Evolutionary conservation across 2,888 invertebrate genomes (phyloP).

Genomic region (Malacosoma neustria): DNA sequence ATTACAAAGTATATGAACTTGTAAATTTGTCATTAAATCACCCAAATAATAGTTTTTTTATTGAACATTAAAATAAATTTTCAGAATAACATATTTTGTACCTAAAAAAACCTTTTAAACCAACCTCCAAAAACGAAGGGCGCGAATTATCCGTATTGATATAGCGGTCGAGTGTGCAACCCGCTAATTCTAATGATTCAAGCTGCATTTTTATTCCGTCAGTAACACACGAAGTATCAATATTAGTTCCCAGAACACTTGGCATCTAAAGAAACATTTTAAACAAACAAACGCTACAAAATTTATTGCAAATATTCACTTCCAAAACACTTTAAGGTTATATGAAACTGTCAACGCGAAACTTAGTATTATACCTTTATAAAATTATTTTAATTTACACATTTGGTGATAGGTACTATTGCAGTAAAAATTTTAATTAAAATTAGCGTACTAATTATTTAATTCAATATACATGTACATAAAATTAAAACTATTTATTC

Average conservation of each 20-base stretch:
- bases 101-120: too few species aligned
- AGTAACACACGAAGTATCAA: constrained; percentile 36
- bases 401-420: too few species aligned
- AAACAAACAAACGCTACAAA: constrained; percentile 18
- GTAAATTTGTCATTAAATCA: too few species aligned
- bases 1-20: too few species aligned
- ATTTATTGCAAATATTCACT: constrained; percentile 15
- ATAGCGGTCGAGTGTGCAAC: constrained; percentile 86
- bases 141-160: constrained; percentile 80
- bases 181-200: constrained; percentile 85
- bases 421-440: too few species aligned
- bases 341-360: not conserved
- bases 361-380: not conserved
- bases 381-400: not conserved
- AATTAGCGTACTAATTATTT: too few species aligned
- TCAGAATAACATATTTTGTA: too few species aligned
- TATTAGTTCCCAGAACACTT: constrained; percentile 39
- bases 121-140: constrained; percentile 80
- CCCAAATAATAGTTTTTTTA: too few species aligned
- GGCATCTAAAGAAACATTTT: constrained; percentile 52
- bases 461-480: too few species aligned
- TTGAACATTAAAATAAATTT: too few species aligned
- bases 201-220: constrained; percentile 66
- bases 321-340: constrained; percentile 29
- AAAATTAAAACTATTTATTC: too few species aligned